Percentiles rank a stretch among this genome's conserved stretches.
Evolutionary conservation across 2,797 vertebrate species (phyloP).

Genomic region (Austrolebias charrua): DNA sequence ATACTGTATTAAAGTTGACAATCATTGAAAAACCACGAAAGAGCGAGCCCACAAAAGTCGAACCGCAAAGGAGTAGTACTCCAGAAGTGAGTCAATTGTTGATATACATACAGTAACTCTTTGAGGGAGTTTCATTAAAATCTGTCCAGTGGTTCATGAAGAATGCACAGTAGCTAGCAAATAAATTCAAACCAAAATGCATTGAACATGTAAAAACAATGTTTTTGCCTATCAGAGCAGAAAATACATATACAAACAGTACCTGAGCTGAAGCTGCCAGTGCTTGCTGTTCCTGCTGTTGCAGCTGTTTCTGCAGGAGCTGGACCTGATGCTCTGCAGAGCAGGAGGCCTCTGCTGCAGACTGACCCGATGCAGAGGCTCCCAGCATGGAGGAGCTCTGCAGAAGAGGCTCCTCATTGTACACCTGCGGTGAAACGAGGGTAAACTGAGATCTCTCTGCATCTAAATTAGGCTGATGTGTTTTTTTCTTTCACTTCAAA

Average conservation of each 20-base stretch:
- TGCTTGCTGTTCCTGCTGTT: constrained; percentile 93
- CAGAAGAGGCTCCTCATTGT: constrained; percentile 74
- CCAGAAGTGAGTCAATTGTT: too few relatives aligned
- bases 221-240: too few relatives aligned
- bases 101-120: too few relatives aligned
- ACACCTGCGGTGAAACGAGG: constrained; percentile 50
- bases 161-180: too few relatives aligned
- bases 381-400: constrained; percentile 78
- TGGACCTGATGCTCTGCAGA: constrained; percentile 89
- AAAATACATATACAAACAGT: neutral
- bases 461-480: neutral
- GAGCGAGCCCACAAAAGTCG: too few relatives aligned
- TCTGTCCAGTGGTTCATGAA: too few relatives aligned
- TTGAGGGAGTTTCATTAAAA: too few relatives aligned
- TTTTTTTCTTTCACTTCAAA: neutral
- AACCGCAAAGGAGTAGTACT: too few relatives aligned
- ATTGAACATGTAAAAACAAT: too few relatives aligned
- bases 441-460: neutral
- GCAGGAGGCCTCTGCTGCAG: constrained; percentile 72
- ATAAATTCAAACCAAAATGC: too few relatives aligned
- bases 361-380: constrained; percentile 62
- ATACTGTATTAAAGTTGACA: too few relatives aligned
- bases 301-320: constrained; percentile 92
- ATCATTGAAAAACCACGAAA: too few relatives aligned
- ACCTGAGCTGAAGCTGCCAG: constrained; percentile 94